These are phyloP conservation scores for Lepetodrilus schrolli DNA, from an alignment of 2,888 invertebrate species.

Conservation along the genomic window DNA sequence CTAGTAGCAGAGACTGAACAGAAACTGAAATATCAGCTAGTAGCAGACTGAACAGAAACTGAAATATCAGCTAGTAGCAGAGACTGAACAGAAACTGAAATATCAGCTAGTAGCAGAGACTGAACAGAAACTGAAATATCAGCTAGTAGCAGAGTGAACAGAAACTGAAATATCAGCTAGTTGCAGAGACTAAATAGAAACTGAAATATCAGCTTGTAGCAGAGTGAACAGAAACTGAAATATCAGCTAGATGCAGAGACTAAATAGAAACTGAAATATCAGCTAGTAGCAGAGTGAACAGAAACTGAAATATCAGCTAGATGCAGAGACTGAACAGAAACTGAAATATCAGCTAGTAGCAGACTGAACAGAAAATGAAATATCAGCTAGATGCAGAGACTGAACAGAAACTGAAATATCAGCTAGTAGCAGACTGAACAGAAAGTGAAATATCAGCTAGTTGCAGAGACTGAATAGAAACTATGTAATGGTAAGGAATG, in stretches of 20 bases:
- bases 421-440: constrained; percentile 60
- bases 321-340: constrained; percentile 52
- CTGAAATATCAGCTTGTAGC: too few relatives aligned
- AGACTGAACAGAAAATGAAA: constrained; percentile 71
- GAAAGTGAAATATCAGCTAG: too few relatives aligned
- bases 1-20: too few relatives aligned
- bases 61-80: constrained; percentile 55
- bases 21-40: constrained; percentile 70
- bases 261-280: constrained; percentile 55
- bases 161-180: constrained; percentile 53
- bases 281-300: constrained; percentile 57
- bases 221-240: constrained; percentile 71
- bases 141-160: constrained; percentile 67
- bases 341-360: too few relatives aligned
- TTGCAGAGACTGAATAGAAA: too few relatives aligned
- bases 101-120: too few relatives aligned
- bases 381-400: constrained; percentile 68
- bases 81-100: constrained; percentile 47
- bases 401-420: constrained; percentile 54
- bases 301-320: too few relatives aligned
- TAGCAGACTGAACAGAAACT: constrained; percentile 66
- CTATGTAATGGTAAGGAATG: too few relatives aligned
- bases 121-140: constrained; percentile 72
- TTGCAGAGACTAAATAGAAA: constrained; percentile 53
- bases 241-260: constrained; percentile 70